Conservation (phyloP, 2,888 invertebrate species). For the Acleris sparsana region DNA sequence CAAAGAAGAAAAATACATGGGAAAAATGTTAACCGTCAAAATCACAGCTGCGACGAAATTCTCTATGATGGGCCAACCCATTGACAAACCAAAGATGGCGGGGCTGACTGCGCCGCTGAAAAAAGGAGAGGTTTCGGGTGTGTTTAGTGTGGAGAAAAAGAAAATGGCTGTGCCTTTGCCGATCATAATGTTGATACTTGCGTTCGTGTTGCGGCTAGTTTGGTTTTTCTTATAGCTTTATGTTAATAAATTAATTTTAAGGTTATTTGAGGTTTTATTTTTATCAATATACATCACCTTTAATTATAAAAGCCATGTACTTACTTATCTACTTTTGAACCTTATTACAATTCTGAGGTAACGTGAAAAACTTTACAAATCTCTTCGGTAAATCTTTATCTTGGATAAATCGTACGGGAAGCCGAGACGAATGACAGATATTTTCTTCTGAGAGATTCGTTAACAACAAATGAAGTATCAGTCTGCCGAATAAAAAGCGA, state of each 20-base stretch:
- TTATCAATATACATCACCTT: not conserved
- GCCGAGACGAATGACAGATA: too few species aligned
- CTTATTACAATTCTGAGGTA: too few species aligned
- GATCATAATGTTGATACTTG: slow-evolving; percentile 64
- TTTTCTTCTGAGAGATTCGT: too few species aligned
- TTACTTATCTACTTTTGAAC: too few species aligned
- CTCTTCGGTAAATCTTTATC: too few species aligned
- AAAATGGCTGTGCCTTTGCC: slow-evolving; percentile 60
- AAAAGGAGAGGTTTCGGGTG: slow-evolving; percentile 83
- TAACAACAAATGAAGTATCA: too few species aligned
- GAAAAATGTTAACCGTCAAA: slow-evolving; percentile 91
- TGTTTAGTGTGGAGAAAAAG: slow-evolving; percentile 48
- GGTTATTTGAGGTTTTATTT: slow-evolving; percentile 42
- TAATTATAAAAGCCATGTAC: too few species aligned
- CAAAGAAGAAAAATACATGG: slow-evolving; percentile 89
- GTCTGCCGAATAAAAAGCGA: too few species aligned
- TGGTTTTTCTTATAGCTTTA: slow-evolving; percentile 69
- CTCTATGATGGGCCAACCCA: slow-evolving; percentile 89
- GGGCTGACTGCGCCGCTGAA: slow-evolving; percentile 80
- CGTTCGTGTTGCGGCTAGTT: slow-evolving; percentile 68
- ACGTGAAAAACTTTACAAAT: too few species aligned
- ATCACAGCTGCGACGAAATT: slow-evolving; percentile 88
- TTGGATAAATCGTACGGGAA: too few species aligned
- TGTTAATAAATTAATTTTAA: slow-evolving; percentile 44
- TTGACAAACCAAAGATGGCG: slow-evolving; percentile 82